Conservation (phyloP, 1,140 invertebrate genomes). For the Diorhabda elongata region DNA sequence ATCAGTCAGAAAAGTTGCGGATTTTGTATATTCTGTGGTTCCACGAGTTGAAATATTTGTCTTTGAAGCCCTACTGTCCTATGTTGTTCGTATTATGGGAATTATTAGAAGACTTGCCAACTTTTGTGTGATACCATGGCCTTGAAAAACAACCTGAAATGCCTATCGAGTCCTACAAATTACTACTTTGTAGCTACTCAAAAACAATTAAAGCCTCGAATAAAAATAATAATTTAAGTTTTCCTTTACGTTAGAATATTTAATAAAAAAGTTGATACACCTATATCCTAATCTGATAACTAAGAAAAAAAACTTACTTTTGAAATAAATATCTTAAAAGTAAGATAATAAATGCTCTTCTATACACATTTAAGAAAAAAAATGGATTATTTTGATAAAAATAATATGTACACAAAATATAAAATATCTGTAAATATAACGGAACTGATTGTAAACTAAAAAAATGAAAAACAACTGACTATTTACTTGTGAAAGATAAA, state of each 20-base stretch:
- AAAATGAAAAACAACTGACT: slow-evolving; percentile 18
- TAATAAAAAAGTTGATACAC: slow-evolving; percentile 11
- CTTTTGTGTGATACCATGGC: background rate
- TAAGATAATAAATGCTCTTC: slow-evolving; percentile 31
- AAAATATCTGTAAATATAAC: slow-evolving; percentile 16
- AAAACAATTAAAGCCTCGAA: slow-evolving; percentile 35
- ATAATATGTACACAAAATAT: slow-evolving; percentile 32
- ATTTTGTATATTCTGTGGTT: too few relatives aligned
- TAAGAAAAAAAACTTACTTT: slow-evolving; percentile 11
- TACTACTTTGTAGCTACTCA: slow-evolving; percentile 39
- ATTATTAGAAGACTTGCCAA: too few relatives aligned
- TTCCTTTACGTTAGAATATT: background rate
- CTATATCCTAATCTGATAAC: slow-evolving; percentile 14
- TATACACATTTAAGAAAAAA: slow-evolving; percentile 16
- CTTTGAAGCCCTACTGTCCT: too few relatives aligned
- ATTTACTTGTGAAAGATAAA: background rate
- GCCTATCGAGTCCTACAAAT: slow-evolving; percentile 17
- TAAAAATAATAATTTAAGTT: slow-evolving; percentile 15
- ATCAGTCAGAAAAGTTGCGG: too few relatives aligned
- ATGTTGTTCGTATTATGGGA: too few relatives aligned
- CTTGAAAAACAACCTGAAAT: slow-evolving; percentile 5
- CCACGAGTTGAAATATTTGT: too few relatives aligned
- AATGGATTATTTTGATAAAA: slow-evolving; percentile 10
- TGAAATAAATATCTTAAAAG: slow-evolving; percentile 31
- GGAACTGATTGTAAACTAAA: slow-evolving; percentile 8